phyloP scores from a whole-genome alignment of 2,797 vertebrate species.

The Pantherophis alleghaniensis region DNA sequence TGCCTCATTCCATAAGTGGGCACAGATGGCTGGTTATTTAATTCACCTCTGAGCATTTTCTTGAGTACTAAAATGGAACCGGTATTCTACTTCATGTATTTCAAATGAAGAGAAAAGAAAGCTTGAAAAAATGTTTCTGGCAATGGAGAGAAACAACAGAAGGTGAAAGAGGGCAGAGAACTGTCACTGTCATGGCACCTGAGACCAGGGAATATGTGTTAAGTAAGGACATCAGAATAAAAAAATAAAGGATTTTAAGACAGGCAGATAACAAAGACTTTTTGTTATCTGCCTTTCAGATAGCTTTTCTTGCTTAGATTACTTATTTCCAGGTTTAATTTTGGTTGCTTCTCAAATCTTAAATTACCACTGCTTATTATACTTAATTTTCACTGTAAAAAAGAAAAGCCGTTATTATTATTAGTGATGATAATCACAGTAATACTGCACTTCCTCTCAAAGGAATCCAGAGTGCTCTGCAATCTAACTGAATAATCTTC shows the following conservation, averaged over 20 bases:
- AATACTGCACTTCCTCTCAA: neutral
- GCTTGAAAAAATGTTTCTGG: constrained; percentile 21
- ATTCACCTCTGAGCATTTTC: constrained; percentile 12
- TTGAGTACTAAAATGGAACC: constrained; percentile 5
- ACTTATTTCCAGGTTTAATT: neutral
- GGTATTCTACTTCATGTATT: constrained; percentile 17
- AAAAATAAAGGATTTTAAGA: neutral
- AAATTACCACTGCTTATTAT: neutral
- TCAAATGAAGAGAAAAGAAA: constrained; percentile 9
- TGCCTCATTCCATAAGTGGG: neutral
- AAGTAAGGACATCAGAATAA: neutral
- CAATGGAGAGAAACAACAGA: constrained; percentile 17
- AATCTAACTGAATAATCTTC: neutral
- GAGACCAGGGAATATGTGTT: constrained; percentile 8
- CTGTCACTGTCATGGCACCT: constrained; percentile 14
- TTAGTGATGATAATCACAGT: neutral
- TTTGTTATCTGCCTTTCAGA: neutral
- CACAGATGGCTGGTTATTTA: constrained; percentile 33
- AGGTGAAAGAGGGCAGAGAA: constrained; percentile 27
- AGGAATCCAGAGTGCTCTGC: neutral
- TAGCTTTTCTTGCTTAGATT: neutral
- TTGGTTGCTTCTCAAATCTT: neutral
- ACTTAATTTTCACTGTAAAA: neutral
- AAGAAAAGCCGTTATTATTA: neutral
- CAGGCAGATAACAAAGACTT: neutral